Conservation (phyloP, 1,140 invertebrate genomes). For the Campoletis sonorensis region DNA sequence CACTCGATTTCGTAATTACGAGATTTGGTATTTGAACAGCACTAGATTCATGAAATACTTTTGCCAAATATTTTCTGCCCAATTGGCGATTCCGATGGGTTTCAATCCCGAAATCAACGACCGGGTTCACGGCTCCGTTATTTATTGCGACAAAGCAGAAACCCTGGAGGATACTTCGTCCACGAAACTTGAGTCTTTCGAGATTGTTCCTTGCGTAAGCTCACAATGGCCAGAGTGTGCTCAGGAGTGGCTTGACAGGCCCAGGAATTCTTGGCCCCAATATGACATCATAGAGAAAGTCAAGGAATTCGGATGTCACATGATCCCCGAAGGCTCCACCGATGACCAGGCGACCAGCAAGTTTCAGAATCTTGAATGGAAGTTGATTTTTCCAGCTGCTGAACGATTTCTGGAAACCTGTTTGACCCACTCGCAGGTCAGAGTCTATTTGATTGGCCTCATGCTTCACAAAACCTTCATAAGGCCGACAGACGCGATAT, state of each 20-base stretch:
- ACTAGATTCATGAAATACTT: constrained; percentile 81
- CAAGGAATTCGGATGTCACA: constrained; percentile 81
- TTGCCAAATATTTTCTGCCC: constrained; percentile 78
- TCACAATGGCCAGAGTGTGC: constrained; percentile 82
- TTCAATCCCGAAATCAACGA: constrained; percentile 71
- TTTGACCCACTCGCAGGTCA: constrained; percentile 82
- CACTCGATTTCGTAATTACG: constrained; percentile 73
- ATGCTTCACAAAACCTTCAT: constrained; percentile 83
- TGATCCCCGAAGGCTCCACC: constrained; percentile 82
- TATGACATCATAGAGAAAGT: constrained; percentile 81
- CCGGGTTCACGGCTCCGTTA: constrained; percentile 78
- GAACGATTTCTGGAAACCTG: constrained; percentile 84
- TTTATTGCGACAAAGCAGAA: constrained; percentile 77
- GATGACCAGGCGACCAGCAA: constrained; percentile 78
- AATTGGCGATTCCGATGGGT: constrained; percentile 76
- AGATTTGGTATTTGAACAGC: constrained; percentile 80
- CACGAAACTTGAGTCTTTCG: constrained; percentile 74
- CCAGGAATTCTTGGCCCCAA: constrained; percentile 82
- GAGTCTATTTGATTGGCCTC: constrained; percentile 82
- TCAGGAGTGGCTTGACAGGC: constrained; percentile 80
- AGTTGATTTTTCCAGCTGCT: constrained; percentile 83
- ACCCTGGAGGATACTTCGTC: constrained; percentile 53
- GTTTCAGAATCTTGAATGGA: constrained; percentile 83
- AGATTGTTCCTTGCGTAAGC: constrained; percentile 81
- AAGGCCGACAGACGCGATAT: constrained; percentile 77